Conservation (phyloP, 2,113 vertebrate genomes). For the Hyla sarda region DNA sequence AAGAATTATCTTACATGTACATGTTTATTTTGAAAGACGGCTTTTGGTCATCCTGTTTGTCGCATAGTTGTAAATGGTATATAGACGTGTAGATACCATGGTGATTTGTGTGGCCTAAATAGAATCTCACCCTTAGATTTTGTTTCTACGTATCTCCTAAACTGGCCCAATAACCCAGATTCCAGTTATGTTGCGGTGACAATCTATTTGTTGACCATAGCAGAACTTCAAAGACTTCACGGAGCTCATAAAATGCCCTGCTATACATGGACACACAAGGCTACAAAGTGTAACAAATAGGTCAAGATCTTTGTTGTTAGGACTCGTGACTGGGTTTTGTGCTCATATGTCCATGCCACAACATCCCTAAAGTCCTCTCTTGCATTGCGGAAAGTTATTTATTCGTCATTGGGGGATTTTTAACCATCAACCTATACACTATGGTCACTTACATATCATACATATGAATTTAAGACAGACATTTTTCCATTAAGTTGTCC, state of each 20-base stretch:
- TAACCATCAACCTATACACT: not conserved
- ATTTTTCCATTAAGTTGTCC: not conserved
- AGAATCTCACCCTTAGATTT: not conserved
- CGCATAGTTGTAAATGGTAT: not conserved
- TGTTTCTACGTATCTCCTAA: constrained; percentile 17
- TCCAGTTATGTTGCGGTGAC: constrained; percentile 8
- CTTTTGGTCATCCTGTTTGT: not conserved
- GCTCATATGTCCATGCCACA: not conserved
- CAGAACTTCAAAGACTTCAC: not conserved
- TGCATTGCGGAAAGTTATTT: not conserved
- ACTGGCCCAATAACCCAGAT: constrained; percentile 51
- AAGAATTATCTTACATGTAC: not conserved
- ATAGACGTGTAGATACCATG: not conserved
- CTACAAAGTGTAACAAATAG: constrained; percentile 13
- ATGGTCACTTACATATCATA: not conserved
- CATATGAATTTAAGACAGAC: not conserved
- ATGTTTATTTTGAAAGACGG: not conserved
- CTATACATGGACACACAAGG: not conserved
- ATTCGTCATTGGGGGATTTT: not conserved
- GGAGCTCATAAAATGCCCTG: not conserved
- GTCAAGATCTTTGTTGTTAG: constrained; percentile 8
- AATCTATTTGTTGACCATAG: not conserved
- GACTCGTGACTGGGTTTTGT: not conserved
- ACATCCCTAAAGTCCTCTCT: not conserved
- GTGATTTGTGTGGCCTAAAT: not conserved